These are phyloP conservation scores for Neelides sp. DNA, from an alignment of 1,140 invertebrate genomes.

Conservation along the genomic window DNA sequence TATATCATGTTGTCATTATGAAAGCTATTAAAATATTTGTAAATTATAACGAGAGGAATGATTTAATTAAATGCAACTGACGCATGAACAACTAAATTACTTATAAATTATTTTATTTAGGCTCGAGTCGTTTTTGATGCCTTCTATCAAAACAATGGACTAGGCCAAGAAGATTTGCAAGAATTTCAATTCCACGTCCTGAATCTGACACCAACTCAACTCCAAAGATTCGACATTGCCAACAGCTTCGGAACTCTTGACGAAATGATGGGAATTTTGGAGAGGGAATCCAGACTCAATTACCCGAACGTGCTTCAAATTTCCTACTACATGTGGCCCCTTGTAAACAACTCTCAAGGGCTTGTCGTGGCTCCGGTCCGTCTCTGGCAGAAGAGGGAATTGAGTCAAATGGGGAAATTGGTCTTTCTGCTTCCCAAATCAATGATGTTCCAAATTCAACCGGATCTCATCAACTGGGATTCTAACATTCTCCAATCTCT, in stretches of 20 bases:
- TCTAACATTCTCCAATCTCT: constrained; percentile 13
- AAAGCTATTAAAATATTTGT: background rate
- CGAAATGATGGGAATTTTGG: constrained; percentile 19
- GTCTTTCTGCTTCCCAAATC: constrained; percentile 21
- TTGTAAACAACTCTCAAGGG: constrained; percentile 6
- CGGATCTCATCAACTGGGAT: constrained; percentile 16
- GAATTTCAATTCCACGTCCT: constrained; percentile 21
- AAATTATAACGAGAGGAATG: background rate
- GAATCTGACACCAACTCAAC: constrained; percentile 7
- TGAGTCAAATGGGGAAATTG: constrained; percentile 20
- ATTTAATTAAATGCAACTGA: no score
- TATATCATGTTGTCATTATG: no score
- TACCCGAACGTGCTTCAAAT: constrained; percentile 20
- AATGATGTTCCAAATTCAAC: constrained; percentile 10
- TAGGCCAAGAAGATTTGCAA: constrained; percentile 20
- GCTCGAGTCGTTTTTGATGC: constrained; percentile 20
- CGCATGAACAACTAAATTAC: background rate
- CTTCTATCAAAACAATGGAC: constrained; percentile 8
- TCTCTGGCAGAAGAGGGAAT: constrained; percentile 18
- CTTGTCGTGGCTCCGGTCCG: constrained; percentile 6
- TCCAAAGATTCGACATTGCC: constrained; percentile 19
- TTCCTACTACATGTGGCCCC: constrained; percentile 22
- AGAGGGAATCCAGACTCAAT: background rate
- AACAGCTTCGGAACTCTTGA: constrained; percentile 19
- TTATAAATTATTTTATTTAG: constrained; percentile 9